A percentile compares a stretch with the other conserved stretches of the same genome.
Evolutionary conservation across 2,797 vertebrate species (phyloP).

Genomic region (Rhynchonycteris naso): DNA sequence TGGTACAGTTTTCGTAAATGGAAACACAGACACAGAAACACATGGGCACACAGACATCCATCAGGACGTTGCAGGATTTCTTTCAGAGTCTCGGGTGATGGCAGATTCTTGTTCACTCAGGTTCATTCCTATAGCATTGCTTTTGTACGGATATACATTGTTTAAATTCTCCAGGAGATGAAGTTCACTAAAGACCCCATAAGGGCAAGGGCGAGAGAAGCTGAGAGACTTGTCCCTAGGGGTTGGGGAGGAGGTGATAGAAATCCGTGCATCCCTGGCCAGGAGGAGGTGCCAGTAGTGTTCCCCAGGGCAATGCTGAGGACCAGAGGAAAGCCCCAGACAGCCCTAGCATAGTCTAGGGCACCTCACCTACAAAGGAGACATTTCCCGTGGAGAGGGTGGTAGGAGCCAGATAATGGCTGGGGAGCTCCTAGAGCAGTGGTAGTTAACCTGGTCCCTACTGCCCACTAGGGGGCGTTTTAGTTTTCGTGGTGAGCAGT

Average conservation of each 20-base stretch:
- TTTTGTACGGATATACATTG: background rate
- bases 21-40: background rate
- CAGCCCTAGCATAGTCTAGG: no score
- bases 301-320: no score
- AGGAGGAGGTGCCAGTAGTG: accelerated
- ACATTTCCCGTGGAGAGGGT: no score
- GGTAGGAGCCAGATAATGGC: background rate
- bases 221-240: no score
- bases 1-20: background rate
- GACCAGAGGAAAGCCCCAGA: accelerated
- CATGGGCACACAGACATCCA: background rate
- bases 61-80: background rate
- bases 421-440: no score
- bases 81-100: background rate
- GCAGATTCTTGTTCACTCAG: background rate
- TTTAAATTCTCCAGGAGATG: background rate
- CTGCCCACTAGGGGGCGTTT: no score
- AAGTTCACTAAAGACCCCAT: background rate
- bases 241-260: no score
- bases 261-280: no score
- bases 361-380: no score
- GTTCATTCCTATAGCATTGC: background rate
- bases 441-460: no score
- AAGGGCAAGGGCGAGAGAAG: no score
- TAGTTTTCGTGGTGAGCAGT: no score